A percentile compares a stretch with the other conserved stretches of the same genome.
Conservation (phyloP, 1,140 invertebrate species). For the Aculops lycopersici region DNA sequence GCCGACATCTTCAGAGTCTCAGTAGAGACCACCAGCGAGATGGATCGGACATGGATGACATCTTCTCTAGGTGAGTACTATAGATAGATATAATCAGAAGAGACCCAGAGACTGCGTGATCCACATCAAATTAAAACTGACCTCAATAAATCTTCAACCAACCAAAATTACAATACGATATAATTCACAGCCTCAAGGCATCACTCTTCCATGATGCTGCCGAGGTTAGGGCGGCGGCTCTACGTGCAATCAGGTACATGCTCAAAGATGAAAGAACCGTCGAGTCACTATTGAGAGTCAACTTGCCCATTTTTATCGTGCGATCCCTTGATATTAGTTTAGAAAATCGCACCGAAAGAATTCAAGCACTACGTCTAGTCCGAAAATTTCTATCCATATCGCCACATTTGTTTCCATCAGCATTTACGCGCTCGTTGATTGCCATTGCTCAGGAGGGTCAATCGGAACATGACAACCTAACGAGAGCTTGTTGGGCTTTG, state of each 20-base stretch:
- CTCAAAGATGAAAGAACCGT: conserved; percentile 40
- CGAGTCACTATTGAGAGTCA: conserved; percentile 34
- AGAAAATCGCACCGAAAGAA: conserved; percentile 51
- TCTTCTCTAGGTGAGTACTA: no score
- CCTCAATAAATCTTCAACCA: no score
- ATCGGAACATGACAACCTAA: conserved; percentile 33
- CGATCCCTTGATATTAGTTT: conserved; percentile 37
- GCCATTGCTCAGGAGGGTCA: conserved; percentile 37
- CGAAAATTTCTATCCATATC: conserved; percentile 30
- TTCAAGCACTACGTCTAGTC: conserved; percentile 53
- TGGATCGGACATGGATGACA: no score
- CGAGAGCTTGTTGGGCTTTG: conserved; percentile 43
- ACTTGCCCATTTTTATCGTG: conserved; percentile 42
- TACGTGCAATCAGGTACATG: conserved; percentile 50
- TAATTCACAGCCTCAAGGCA: conserved; percentile 35
- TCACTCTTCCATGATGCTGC: conserved; percentile 48
- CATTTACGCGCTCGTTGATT: conserved; percentile 33
- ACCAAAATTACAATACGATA: no score
- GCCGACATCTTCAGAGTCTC: no score
- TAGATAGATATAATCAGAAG: no score
- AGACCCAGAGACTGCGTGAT: no score
- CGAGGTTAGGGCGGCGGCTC: conserved; percentile 49
- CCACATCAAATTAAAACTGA: no score
- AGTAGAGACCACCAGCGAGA: no score
- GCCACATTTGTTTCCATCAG: conserved; percentile 27